A percentile compares a stretch with the other conserved stretches of the same genome.
Conservation (phyloP, 2,888 invertebrate species). For the Periphyllus acericola region DNA sequence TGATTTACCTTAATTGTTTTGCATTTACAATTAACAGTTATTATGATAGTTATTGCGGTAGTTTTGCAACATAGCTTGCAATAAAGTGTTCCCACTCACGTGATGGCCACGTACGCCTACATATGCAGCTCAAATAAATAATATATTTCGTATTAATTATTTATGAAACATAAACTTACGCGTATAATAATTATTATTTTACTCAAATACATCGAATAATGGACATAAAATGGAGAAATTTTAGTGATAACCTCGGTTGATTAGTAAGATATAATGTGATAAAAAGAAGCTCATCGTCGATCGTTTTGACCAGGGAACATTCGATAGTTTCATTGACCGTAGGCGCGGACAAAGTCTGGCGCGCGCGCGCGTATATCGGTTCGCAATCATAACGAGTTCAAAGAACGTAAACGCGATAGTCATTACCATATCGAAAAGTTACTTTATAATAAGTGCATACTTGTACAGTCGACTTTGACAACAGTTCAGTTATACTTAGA, state of each 20-base stretch:
- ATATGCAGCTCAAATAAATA: background rate
- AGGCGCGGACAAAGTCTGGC: slow-evolving; percentile 3
- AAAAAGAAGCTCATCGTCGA: background rate
- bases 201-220: background rate
- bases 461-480: background rate
- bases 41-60: background rate
- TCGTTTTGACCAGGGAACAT: background rate
- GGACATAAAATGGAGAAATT: background rate
- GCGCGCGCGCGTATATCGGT: background rate
- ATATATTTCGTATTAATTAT: background rate
- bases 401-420: background rate
- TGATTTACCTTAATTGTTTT: background rate
- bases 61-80: slow-evolving; percentile 8
- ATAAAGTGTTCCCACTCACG: slow-evolving; percentile 18
- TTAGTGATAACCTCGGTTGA: background rate
- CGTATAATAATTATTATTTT: background rate
- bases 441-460: too few relatives aligned
- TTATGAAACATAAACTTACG: background rate
- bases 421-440: background rate
- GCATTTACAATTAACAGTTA: background rate
- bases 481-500: background rate
- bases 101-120: slow-evolving; percentile 27
- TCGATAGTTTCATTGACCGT: background rate
- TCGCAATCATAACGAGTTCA: slow-evolving; percentile 23
- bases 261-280: background rate